Percentiles rank a stretch among this genome's conserved stretches.
phyloP scores from a whole-genome alignment of 2,888 invertebrate genomes.

The Limnephilus rhombicus region DNA sequence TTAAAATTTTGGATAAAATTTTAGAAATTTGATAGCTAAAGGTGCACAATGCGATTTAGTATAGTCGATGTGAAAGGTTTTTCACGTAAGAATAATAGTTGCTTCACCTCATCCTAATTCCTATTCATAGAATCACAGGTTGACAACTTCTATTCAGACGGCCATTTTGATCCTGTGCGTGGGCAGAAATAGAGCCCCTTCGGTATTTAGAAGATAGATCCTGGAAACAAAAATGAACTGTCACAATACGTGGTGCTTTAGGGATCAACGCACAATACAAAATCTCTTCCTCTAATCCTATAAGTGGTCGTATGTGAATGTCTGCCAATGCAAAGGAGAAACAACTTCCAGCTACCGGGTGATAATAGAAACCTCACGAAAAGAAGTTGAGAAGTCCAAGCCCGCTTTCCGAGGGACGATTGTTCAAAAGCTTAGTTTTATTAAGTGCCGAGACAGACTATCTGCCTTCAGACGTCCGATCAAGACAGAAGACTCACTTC shows the following conservation, averaged over 20 bases:
- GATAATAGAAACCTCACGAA: constrained; percentile 12
- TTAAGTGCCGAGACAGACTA: constrained; percentile 22
- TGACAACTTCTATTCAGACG: neutral
- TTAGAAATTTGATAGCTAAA: too few relatives aligned
- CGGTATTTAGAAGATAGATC: constrained; percentile 63
- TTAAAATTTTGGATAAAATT: neutral
- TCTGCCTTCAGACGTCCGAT: constrained; percentile 30
- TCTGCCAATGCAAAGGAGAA: neutral
- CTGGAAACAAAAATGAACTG: constrained; percentile 65
- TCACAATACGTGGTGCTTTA: constrained; percentile 61
- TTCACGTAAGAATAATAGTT: neutral
- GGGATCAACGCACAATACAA: constrained; percentile 59
- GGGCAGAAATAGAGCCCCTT: constrained; percentile 54
- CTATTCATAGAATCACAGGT: neutral
- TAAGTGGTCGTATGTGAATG: constrained; percentile 60
- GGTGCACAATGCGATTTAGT: neutral
- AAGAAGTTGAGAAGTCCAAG: constrained; percentile 2
- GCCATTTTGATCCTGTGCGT: constrained; percentile 39
- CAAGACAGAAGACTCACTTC: constrained; percentile 36
- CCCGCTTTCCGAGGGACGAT: neutral
- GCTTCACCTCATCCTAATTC: neutral
- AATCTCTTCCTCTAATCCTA: constrained; percentile 63
- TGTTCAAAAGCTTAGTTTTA: constrained; percentile 27
- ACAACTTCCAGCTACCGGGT: neutral
- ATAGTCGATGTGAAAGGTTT: neutral